These are phyloP conservation scores for Cheilosia vernalis DNA, from an alignment of 2,888 invertebrate genomes.

Conservation along the genomic window DNA sequence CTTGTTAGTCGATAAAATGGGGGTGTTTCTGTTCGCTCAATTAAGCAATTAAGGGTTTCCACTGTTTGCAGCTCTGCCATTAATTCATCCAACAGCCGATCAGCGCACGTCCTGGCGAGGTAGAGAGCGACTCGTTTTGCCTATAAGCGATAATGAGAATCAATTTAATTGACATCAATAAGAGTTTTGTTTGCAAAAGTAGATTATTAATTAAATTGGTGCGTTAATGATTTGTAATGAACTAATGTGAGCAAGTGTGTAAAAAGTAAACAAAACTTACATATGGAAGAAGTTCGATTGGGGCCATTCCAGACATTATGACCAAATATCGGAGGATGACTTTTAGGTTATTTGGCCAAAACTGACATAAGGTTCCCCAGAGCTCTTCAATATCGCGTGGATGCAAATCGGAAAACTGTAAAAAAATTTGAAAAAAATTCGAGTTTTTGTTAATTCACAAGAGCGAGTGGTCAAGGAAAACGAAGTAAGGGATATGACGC, in stretches of 20 bases:
- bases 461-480: neutral
- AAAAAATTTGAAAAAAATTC: neutral
- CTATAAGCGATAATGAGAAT: constrained; percentile 83
- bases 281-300: constrained; percentile 94
- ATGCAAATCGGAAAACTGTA: constrained; percentile 96
- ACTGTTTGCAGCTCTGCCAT: constrained; percentile 99
- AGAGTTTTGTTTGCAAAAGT: neutral
- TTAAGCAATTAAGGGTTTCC: constrained; percentile 96
- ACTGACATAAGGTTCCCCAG: constrained; percentile 97
- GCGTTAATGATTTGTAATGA: neutral
- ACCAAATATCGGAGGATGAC: constrained; percentile 98
- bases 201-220: neutral
- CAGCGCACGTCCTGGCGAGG: constrained; percentile 95
- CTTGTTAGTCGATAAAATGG: constrained; percentile 98
- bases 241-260: neutral
- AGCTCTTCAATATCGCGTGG: constrained; percentile 97
- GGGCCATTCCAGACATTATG: constrained; percentile 98
- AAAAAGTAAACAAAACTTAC: constrained; percentile 85
- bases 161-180: constrained; percentile 21
- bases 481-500: neutral
- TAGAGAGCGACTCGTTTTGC: constrained; percentile 97
- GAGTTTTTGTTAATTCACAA: neutral
- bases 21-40: constrained; percentile 98
- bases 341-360: constrained; percentile 98
- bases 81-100: constrained; percentile 96